phyloP scores from a whole-genome alignment of 2,113 vertebrate species.

The Gymnorhina tibicen region DNA sequence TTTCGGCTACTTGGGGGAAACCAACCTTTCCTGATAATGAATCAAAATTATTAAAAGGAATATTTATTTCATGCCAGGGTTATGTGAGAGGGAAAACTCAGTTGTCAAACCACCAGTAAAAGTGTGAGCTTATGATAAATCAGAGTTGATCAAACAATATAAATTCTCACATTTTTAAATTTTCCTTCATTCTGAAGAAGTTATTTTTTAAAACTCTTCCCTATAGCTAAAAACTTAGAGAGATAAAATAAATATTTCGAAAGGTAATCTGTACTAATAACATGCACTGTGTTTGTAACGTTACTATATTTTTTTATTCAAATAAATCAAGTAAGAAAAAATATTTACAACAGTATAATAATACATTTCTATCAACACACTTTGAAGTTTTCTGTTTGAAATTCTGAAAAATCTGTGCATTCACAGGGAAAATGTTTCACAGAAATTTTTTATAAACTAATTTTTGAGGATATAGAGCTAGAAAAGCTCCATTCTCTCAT shows the following conservation, averaged over 20 bases:
- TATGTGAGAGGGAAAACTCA: not conserved
- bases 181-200: not conserved
- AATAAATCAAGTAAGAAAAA: not conserved
- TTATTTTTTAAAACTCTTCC: not conserved
- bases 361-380: not conserved
- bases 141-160: not conserved
- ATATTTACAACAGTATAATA: not conserved
- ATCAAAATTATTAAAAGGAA: conserved; percentile 32
- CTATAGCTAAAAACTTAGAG: not conserved
- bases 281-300: not conserved
- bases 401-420: not conserved
- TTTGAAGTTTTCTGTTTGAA: not conserved
- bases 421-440: not conserved
- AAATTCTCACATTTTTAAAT: not conserved
- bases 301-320: not conserved
- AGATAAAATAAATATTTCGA: not conserved
- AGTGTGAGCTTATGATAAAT: not conserved
- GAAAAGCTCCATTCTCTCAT: not conserved
- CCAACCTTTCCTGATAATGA: conserved; percentile 32
- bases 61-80: conserved; percentile 36
- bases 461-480: not conserved
- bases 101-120: not conserved
- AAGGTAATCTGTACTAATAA: not conserved
- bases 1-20: conserved; percentile 33
- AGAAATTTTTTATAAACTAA: not conserved